Percentiles rank a stretch among this genome's conserved stretches.
phyloP scores from a whole-genome alignment of 2,888 invertebrate genomes.

The Eupithecia pulchellata region DNA sequence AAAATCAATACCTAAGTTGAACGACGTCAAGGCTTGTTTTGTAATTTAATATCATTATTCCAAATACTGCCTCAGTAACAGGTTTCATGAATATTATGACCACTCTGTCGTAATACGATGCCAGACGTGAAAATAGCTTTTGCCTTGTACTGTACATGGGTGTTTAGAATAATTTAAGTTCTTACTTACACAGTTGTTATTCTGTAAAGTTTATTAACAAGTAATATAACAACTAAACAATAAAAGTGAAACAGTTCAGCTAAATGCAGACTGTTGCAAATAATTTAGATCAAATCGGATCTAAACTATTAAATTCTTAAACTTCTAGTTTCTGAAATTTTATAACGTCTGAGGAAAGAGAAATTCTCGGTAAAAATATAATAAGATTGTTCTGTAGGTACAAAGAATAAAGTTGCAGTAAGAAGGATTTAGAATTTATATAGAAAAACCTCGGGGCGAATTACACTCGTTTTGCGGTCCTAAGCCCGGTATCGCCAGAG shows the following conservation, averaged over 20 bases:
- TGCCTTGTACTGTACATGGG: not conserved
- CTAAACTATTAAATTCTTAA: not conserved
- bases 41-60: not conserved
- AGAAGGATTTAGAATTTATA: slow-evolving; percentile 13
- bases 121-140: not conserved
- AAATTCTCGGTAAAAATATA: not conserved
- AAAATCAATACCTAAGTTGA: not conserved
- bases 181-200: not conserved
- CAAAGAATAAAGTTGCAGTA: not conserved
- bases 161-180: not conserved
- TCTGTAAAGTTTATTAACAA: too few relatives aligned
- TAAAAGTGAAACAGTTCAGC: not conserved
- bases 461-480: slow-evolving; percentile 10
- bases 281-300: not conserved
- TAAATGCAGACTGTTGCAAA: not conserved
- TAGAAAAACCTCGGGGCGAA: not conserved
- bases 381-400: not conserved
- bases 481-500: slow-evolving; percentile 11
- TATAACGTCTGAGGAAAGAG: not conserved
- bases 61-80: not conserved
- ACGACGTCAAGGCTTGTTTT: not conserved
- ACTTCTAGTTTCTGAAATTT: not conserved
- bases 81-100: not conserved
- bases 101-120: not conserved
- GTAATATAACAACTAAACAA: not conserved